Evolutionary conservation across 2,113 vertebrate species (phyloP).

Genomic region (Lathamus discolor): DNA sequence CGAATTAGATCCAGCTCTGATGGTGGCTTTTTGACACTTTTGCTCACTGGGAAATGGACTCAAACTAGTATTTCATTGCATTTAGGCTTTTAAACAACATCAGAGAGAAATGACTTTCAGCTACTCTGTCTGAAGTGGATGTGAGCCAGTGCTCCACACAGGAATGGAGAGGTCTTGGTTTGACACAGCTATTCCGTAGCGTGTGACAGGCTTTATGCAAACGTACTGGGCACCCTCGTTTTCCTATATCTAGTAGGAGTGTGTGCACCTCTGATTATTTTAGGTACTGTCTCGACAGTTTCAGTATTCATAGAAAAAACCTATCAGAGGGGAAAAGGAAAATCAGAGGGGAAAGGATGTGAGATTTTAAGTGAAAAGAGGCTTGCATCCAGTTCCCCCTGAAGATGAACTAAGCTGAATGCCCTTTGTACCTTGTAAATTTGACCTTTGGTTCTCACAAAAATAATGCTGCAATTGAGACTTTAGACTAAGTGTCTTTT

Average conservation of each 20-base stretch:
- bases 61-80: slow-evolving; percentile 37
- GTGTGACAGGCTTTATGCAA: not conserved
- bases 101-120: slow-evolving; percentile 44
- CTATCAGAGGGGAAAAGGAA: not conserved
- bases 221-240: not conserved
- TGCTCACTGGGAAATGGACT: slow-evolving; percentile 31
- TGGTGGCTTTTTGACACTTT: slow-evolving; percentile 55
- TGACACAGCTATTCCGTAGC: not conserved
- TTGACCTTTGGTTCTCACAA: not conserved
- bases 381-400: not conserved
- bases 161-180: not conserved
- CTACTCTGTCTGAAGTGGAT: slow-evolving; percentile 11
- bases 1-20: slow-evolving; percentile 44
- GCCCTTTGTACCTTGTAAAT: not conserved
- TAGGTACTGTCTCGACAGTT: not conserved
- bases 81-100: slow-evolving; percentile 50
- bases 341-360: not conserved
- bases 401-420: not conserved
- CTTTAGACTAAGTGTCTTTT: not conserved
- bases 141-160: not conserved
- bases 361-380: not conserved
- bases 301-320: not conserved
- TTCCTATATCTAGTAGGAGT: not conserved
- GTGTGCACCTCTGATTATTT: not conserved
- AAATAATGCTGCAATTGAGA: not conserved